Evolutionary conservation across 1,140 invertebrate species (phyloP).

Genomic region (Chionoecetes opilio): DNA sequence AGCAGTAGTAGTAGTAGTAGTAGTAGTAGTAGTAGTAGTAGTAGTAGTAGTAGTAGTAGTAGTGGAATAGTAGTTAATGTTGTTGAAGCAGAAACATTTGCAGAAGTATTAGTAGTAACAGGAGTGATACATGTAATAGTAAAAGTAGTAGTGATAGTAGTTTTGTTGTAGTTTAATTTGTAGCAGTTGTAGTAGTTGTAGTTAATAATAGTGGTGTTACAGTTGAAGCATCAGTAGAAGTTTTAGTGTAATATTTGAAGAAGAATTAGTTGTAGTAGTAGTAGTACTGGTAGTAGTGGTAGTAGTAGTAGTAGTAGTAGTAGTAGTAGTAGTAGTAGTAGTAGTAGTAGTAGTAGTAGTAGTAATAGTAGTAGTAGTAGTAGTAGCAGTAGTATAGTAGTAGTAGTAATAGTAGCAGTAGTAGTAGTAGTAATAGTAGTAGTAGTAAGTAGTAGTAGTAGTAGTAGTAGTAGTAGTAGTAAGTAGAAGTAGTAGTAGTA

Average conservation of each 20-base stretch:
- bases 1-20: background rate
- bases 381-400: background rate
- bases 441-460: background rate
- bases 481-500: background rate
- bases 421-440: constrained; percentile 3
- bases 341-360: constrained; percentile 15
- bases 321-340: constrained; percentile 24
- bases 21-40: background rate
- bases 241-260: no score
- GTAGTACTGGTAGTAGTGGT: background rate
- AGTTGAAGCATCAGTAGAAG: no score
- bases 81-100: no score
- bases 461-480: constrained; percentile 2
- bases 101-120: no score
- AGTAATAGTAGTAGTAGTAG: constrained; percentile 15
- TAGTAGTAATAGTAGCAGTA: background rate
- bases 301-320: constrained; percentile 1
- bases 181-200: no score
- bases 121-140: no score
- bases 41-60: background rate
- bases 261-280: background rate
- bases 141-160: no score
- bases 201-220: no score
- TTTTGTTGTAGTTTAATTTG: no score
- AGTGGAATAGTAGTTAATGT: no score